A percentile compares a stretch with the other conserved stretches of the same genome.
Conservation (phyloP, 2,113 vertebrate genomes). For the Takifugu bimaculatus region DNA sequence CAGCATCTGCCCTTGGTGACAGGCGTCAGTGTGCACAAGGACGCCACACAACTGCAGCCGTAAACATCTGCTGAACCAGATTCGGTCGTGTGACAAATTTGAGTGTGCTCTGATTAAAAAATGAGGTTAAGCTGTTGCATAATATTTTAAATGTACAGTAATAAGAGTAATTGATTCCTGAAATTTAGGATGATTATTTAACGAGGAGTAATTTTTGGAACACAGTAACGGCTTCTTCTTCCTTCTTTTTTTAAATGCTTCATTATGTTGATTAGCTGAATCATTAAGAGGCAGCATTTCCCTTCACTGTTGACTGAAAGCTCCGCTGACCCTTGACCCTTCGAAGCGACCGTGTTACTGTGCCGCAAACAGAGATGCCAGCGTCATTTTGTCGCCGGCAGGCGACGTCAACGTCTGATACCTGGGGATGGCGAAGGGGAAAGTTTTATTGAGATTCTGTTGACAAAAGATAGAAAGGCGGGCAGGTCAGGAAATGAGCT, state of each 20-base stretch:
- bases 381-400: constrained; percentile 33
- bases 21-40: constrained; percentile 49
- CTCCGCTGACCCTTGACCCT: too few relatives aligned
- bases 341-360: too few relatives aligned
- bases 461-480: constrained; percentile 84
- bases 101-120: not conserved
- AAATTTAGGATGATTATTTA: too few relatives aligned
- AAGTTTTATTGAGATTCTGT: constrained; percentile 85
- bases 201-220: too few relatives aligned
- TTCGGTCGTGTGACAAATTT: not conserved
- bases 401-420: constrained; percentile 39
- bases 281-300: too few relatives aligned
- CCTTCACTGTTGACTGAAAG: too few relatives aligned
- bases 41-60: constrained; percentile 21
- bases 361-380: not conserved
- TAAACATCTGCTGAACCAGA: constrained; percentile 58
- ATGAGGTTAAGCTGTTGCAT: not conserved
- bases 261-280: too few relatives aligned
- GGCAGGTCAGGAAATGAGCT: constrained; percentile 84
- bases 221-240: too few relatives aligned
- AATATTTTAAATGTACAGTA: too few relatives aligned
- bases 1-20: constrained; percentile 62
- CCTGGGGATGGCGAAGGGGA: constrained; percentile 25
- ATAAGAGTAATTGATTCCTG: too few relatives aligned
- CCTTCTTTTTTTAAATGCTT: too few relatives aligned